phyloP scores from a whole-genome alignment of 1,140 invertebrate species.

The Megalonaias nervosa region DNA sequence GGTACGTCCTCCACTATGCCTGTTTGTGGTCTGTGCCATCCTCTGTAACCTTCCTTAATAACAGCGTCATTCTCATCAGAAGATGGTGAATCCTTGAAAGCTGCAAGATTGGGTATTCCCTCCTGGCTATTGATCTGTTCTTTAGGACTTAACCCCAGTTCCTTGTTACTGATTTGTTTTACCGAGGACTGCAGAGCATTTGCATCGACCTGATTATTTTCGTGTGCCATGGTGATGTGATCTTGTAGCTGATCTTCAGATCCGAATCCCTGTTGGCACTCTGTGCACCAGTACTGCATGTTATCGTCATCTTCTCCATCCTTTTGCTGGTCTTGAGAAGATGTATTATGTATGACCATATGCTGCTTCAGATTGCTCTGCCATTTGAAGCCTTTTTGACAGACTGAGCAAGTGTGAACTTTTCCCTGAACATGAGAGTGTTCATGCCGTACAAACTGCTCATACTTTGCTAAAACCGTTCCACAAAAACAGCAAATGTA shows the following conservation, averaged over 20 bases:
- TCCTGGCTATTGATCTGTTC: background rate
- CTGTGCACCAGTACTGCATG: constrained; percentile 57
- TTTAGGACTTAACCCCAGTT: background rate
- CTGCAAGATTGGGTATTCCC: background rate
- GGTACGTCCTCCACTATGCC: too few relatives aligned
- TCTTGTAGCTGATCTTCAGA: constrained; percentile 44
- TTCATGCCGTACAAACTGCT: constrained; percentile 57
- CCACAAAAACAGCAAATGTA: constrained; percentile 61
- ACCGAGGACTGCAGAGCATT: background rate
- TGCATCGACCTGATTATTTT: constrained; percentile 16
- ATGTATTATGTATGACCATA: constrained; percentile 39
- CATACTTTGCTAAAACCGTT: constrained; percentile 39
- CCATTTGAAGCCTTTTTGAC: constrained; percentile 50
- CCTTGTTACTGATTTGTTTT: too few relatives aligned
- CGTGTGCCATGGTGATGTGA: constrained; percentile 51
- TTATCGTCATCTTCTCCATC: background rate
- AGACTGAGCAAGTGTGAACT: constrained; percentile 47
- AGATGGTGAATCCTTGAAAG: background rate
- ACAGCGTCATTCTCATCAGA: too few relatives aligned
- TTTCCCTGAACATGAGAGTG: constrained; percentile 56
- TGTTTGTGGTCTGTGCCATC: too few relatives aligned
- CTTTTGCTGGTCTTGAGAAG: background rate
- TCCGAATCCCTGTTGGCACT: constrained; percentile 57
- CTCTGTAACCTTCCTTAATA: too few relatives aligned
- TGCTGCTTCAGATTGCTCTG: constrained; percentile 50